Evolutionary conservation across 2,797 vertebrate species (phyloP), one percentile per base, ranked within the genome.

Genomic region (Mycteria americana): DNA sequence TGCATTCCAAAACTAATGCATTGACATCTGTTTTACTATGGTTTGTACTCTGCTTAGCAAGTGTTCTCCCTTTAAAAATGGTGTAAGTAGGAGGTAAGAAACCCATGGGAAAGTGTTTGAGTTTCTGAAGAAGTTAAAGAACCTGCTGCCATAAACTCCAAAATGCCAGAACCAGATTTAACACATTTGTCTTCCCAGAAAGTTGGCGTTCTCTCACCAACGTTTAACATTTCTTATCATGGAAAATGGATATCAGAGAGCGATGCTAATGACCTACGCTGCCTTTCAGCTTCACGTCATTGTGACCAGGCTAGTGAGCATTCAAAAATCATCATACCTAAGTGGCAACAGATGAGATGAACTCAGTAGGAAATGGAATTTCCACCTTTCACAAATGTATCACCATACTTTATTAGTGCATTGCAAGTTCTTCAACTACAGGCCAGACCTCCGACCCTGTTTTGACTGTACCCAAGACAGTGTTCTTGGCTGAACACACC

Each of bases 401-500:
- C 65, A 16, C 15, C 7, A 11, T 43, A 39, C 11, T 74, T 70
- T 3, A 30, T 50, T 53, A 57, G 0, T 45, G 25, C 43, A 53
- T 30, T 88, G 41, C 45, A 90, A 86, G 54, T 64, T 87, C 45
- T 91, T 64, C 78, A 92, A 4, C 21, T 14, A 39, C 28, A 45
- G 17, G 19, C 24, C 50, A 50, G 17, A 68, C 18, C 8, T 53
- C n/a, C 50, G 39, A 9, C 6, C 16, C 35, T 27, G 10, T 30
- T 91, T 80, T 39, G 57, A 68, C 16, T n/a, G 17, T 33, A 70
- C 18, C 17, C 22, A 39, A 30, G 14, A 31, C 27, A 43, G 5
- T 6, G 17, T 39, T 53, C 37, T 68, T 1, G 0, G 17, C 18
- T 60, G 30, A 76, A 77, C 5, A 43, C 2, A 1, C 9, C 69